These are phyloP conservation scores for Cotesia vestalis DNA, from an alignment of 1,140 invertebrate species.

Conservation along the genomic window DNA sequence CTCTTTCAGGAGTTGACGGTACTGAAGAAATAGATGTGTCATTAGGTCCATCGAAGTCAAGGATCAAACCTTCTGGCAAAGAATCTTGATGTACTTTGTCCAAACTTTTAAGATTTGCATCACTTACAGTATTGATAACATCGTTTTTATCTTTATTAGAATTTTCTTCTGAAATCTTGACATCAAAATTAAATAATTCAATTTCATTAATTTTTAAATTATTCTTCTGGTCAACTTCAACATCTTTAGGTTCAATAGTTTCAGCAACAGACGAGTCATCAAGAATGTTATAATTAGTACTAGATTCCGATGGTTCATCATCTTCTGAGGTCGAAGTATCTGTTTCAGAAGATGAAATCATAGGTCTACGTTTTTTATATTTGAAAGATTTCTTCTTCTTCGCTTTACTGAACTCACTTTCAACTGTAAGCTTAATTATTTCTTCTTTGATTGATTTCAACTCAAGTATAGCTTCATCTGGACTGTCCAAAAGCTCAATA, in stretches of 20 bases:
- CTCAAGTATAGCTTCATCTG: constrained; percentile 2
- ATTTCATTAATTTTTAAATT: neutral
- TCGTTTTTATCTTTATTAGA: neutral
- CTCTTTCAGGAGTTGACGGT: constrained; percentile 2
- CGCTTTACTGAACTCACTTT: neutral
- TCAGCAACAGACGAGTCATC: constrained; percentile 36
- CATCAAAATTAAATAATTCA: constrained; percentile 15
- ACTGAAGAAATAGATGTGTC: neutral
- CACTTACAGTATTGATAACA: neutral
- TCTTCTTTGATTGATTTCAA: neutral
- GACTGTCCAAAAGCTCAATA: constrained; percentile 25
- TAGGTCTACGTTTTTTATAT: constrained; percentile 43
- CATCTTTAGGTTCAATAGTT: neutral
- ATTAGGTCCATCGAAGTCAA: constrained; percentile 5
- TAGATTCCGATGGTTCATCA: constrained; percentile 54
- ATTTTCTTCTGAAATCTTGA: no score
- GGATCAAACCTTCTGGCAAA: constrained; percentile 21
- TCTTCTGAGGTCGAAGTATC: constrained; percentile 54
- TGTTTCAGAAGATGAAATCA: constrained; percentile 57
- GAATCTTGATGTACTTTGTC: constrained; percentile 2
- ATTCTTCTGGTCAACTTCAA: neutral
- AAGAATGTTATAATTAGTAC: constrained; percentile 49
- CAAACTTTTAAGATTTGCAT: neutral
- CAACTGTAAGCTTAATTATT: neutral
- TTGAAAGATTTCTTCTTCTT: constrained; percentile 14